Percentiles rank a stretch among this genome's conserved stretches.
phyloP scores from a whole-genome alignment of 2,888 invertebrate species.

The Pristionchus maxplancki region DNA sequence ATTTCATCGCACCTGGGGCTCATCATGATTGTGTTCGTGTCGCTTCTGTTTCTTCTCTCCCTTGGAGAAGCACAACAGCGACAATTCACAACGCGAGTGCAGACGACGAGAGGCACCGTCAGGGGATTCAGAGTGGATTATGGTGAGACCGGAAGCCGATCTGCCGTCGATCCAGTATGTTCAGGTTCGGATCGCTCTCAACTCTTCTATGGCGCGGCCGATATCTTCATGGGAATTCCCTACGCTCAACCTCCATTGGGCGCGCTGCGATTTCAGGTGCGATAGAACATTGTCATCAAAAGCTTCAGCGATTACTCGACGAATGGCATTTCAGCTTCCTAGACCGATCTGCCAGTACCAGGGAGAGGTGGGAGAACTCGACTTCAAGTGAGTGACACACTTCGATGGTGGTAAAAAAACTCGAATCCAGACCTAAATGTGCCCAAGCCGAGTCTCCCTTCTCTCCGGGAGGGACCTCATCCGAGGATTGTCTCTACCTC shows the following conservation, averaged over 20 bases:
- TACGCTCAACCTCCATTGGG: background rate
- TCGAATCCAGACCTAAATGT: background rate
- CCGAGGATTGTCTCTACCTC: conserved; percentile 9
- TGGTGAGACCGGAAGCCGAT: background rate
- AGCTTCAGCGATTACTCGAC: no score
- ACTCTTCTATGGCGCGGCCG: background rate
- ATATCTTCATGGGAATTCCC: conserved; percentile 14
- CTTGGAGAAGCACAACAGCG: background rate
- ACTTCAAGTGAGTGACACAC: background rate
- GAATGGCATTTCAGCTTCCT: conserved; percentile 3
- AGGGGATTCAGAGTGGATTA: background rate
- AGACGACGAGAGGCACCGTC: background rate
- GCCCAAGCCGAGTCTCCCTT: background rate
- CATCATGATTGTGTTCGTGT: background rate
- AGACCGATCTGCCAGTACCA: background rate
- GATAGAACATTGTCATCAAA: background rate
- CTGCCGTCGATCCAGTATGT: background rate
- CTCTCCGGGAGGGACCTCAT: background rate
- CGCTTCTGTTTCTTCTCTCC: background rate
- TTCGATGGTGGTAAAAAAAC: background rate
- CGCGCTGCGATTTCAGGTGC: background rate
- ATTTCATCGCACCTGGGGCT: background rate
- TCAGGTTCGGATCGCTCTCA: background rate
- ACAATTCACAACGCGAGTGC: conserved; percentile 5
- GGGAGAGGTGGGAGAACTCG: conserved; percentile 5